A percentile compares a stretch with the other conserved stretches of the same genome.
Evolutionary conservation across 2,888 invertebrate genomes (phyloP).

Genomic region (Drosophila prostipennis): DNA sequence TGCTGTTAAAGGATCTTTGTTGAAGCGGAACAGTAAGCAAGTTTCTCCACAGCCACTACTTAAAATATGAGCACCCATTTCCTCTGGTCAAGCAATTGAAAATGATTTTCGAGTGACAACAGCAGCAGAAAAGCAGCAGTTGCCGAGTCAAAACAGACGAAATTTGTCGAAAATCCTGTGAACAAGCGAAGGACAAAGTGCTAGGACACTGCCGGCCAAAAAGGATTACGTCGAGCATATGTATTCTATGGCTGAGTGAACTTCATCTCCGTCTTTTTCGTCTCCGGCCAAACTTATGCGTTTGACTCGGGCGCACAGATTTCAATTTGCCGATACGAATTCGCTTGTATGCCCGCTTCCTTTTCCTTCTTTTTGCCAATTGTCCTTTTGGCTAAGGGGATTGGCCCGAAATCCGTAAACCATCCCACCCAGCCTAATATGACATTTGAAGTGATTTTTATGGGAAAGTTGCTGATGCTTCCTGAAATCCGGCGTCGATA

Average conservation of each 20-base stretch:
- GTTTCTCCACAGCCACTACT: constrained; percentile 69
- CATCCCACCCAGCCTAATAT: constrained; percentile 65
- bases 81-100: constrained; percentile 79
- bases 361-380: constrained; percentile 57
- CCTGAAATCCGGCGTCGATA: constrained; percentile 54
- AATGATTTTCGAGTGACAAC: constrained; percentile 65
- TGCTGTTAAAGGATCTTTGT: constrained; percentile 54
- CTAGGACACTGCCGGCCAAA: constrained; percentile 72
- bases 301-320: constrained; percentile 69
- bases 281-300: constrained; percentile 66
- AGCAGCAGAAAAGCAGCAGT: constrained; percentile 9
- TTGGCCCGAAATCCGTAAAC: constrained; percentile 43
- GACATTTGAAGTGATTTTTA: constrained; percentile 81
- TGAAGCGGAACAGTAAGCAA: constrained; percentile 80
- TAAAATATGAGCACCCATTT: constrained; percentile 79
- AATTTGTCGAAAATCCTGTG: constrained; percentile 80
- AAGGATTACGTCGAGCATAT: constrained; percentile 81
- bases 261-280: constrained; percentile 36
- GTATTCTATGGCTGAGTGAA: constrained; percentile 71
- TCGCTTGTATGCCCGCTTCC: constrained; percentile 43
- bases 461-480: constrained; percentile 80
- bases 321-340: constrained; percentile 79
- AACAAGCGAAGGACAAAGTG: constrained; percentile 78
- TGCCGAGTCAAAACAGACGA: constrained; percentile 74
- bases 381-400: constrained; percentile 63